These are phyloP conservation scores for Serranus cabrilla DNA, from an alignment of 2,797 vertebrate genomes.

Conservation along the genomic window DNA sequence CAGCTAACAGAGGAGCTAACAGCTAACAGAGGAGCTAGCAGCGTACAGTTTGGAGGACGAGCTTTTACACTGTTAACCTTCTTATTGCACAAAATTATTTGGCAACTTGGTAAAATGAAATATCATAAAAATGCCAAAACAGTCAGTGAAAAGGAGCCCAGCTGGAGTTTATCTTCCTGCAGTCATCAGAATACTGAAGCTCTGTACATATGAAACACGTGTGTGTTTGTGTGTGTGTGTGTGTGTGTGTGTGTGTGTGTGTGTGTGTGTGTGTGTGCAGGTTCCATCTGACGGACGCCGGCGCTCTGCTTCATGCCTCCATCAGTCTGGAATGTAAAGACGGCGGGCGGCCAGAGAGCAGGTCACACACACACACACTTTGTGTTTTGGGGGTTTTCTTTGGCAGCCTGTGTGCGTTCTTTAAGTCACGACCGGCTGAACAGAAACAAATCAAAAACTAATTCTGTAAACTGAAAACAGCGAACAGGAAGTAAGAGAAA, in stretches of 20 bases:
- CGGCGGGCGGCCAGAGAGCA: background rate
- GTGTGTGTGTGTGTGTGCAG: background rate
- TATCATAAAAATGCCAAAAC: too few species aligned
- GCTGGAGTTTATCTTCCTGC: too few species aligned
- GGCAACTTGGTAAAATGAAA: too few species aligned
- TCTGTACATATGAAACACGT: background rate
- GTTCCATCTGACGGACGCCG: slow-evolving; percentile 19
- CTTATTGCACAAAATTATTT: too few species aligned
- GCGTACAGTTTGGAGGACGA: too few species aligned
- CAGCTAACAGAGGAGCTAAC: too few species aligned
- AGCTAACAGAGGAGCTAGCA: too few species aligned
- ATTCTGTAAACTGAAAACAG: background rate
- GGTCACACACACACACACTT: background rate
- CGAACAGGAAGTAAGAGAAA: background rate
- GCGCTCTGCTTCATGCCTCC: background rate
- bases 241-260: too few species aligned
- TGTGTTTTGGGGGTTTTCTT: background rate
- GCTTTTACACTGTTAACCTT: too few species aligned
- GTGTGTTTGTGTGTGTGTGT: too few species aligned
- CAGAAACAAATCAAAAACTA: background rate
- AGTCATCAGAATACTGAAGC: fast-evolving
- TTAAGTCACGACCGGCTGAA: background rate
- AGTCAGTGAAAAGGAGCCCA: too few species aligned
- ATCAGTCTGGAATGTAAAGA: slow-evolving; percentile 23
- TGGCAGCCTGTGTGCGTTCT: background rate